Base-by-base conservation (phyloP, 2,888 invertebrate species). In the Trimorus sp. region DNA sequence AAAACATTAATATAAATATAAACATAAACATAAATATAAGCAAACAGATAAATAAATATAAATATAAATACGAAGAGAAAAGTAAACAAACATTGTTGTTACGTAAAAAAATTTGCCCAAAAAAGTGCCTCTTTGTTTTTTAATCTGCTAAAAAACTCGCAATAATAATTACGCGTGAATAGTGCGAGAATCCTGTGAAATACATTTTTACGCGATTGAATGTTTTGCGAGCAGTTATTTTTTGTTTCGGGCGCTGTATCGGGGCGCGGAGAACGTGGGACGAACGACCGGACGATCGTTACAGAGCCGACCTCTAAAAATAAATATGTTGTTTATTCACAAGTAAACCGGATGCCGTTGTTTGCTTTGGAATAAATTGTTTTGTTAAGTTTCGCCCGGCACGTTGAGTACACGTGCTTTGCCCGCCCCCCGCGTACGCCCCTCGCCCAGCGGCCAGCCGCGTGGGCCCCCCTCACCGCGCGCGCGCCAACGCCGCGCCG, bases 321-420 rank as follows among this genome's bases (percentile, higher is more conserved):
- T 91, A 91, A 91, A 91, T 91, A 90, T 91, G 91, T 91, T 91
- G 91, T 91, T 91, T 91, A 91, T 91, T 91, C 91, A 91, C 91
- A 91, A 91, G 91, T 90, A 91, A 91, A 91, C 91, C 91, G 91
- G 91, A 91, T 91, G 91, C 90, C 90, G 88, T 88, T 91, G 91
- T 91, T 91, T 91, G 90, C 91, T 91, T 91, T 91, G 89, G 91
- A 91, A 89, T 89, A 91, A 91, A 91, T 91, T 91, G 91, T 91
- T 91, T 91, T 91, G 91, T 91, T 91, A 90, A 89, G 91, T 90
- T 91, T 90, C 86, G 87, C 89, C 88, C 84, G 84, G 83, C 85
- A 79, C 84, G 84, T 74, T 81, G 85, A 83, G 83, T 85, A 85
- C 85, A 82, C 85, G 85, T 85, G 82, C 86, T 85, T 85, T 80